phyloP scores from a whole-genome alignment of 1,140 invertebrate genomes.

The Micrasema minimum region DNA sequence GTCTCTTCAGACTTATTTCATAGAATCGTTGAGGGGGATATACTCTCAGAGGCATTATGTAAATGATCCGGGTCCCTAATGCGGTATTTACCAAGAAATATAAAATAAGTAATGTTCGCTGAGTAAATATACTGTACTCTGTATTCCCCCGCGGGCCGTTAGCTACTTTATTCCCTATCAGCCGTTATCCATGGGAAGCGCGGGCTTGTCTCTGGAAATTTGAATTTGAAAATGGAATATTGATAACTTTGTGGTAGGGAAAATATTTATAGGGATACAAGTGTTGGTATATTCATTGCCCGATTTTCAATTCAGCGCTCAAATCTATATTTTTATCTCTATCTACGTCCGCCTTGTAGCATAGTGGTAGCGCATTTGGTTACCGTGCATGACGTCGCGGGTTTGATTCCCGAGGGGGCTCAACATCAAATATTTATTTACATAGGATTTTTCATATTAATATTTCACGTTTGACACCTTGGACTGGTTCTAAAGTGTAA shows the following conservation, averaged over 20 bases:
- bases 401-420: too few relatives aligned
- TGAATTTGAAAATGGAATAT: conserved; percentile 6
- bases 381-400: too few relatives aligned
- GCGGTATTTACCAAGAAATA: conserved; percentile 21
- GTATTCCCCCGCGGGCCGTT: conserved; percentile 24
- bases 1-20: neutral
- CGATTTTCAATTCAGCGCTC: too few relatives aligned
- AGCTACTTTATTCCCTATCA: neutral
- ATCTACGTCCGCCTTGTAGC: too few relatives aligned
- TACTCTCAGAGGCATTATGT: conserved; percentile 40
- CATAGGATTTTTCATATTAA: too few relatives aligned
- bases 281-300: too few relatives aligned
- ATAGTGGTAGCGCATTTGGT: too few relatives aligned
- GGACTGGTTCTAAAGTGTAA: too few relatives aligned
- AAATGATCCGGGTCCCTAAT: conserved; percentile 34
- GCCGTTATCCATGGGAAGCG: neutral
- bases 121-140: too few relatives aligned
- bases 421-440: too few relatives aligned
- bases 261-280: neutral
- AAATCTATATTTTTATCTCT: too few relatives aligned
- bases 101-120: conserved; percentile 21
- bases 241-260: neutral
- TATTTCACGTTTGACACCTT: too few relatives aligned
- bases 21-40: conserved; percentile 16
- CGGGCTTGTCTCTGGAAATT: neutral